Conservation (phyloP, 2,113 vertebrate genomes). For the Motacilla alba region DNA sequence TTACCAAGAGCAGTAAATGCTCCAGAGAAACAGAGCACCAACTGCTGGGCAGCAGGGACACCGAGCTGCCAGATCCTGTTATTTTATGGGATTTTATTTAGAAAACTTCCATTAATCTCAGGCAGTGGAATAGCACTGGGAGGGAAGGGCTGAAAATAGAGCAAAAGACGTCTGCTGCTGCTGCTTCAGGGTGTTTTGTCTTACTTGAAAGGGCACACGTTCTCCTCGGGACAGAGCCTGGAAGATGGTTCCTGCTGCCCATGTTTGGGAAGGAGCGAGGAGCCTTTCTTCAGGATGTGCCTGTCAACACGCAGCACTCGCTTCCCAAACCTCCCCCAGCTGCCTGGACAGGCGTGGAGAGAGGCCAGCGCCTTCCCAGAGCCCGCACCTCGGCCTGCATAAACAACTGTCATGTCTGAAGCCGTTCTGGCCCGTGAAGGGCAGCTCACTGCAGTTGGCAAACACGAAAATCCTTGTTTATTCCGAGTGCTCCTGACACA, state of each 20-base stretch:
- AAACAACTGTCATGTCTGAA: background rate
- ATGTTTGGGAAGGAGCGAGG: constrained; percentile 6
- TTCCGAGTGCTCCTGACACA: background rate
- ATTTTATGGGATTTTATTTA: background rate
- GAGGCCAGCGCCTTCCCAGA: background rate
- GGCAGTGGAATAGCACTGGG: background rate
- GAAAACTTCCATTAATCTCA: background rate
- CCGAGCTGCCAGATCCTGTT: fast-evolving
- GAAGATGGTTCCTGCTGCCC: constrained; percentile 24
- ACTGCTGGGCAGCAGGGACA: fast-evolving
- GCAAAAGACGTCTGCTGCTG: background rate
- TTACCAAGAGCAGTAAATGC: background rate
- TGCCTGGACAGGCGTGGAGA: background rate
- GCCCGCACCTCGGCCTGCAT: fast-evolving
- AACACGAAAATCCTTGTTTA: background rate
- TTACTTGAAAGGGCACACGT: background rate
- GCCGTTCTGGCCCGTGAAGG: background rate
- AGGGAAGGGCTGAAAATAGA: constrained; percentile 11
- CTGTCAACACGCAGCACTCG: background rate
- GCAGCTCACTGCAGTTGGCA: background rate
- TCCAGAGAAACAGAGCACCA: background rate
- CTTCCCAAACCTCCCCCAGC: background rate
- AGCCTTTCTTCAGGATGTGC: background rate
- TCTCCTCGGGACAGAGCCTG: background rate
- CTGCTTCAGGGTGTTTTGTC: background rate